Base-by-base conservation (phyloP, 2,797 vertebrate genomes). In the Ataeniobius toweri region DNA sequence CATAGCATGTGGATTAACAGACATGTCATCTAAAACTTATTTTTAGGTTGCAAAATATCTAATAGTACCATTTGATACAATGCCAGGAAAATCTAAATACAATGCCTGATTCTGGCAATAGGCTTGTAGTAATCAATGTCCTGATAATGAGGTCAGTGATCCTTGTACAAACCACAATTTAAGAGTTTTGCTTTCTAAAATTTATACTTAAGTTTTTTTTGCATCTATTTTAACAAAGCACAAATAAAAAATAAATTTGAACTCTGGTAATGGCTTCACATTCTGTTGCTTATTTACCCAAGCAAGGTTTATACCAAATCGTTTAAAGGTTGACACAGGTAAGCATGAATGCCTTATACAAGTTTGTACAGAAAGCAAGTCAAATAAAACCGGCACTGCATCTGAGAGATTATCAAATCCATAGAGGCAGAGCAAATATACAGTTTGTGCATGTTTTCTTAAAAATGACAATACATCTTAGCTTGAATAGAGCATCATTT, bases 381-480 rank as follows among this genome's bases (percentile, higher is more conserved):
- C 28, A 70, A 83, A 79, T 59, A 65, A 58, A 80, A 39, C 41
- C 6, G 1, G 24, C 31, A 68, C 41, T 51, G 44, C 12, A 22
- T 22, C 74, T 84, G 77, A 77, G 73, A 70, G 78, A 85, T 82
- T 50, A 77, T 61, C 55, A 3, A 12, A 39, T 74, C 50, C 31
- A 65, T 72, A 51, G 75, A 77, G 73, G 39, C 46, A 53, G 63
- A 72, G 77, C 53, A 74, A 2, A 72, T 58, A 14, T 82, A 74
- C 74, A 83, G 68, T 77, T 82, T 69, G 36, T 59, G 26, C 61
- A 84, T 73, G 74, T 55, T 53, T 75, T 67, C 80, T 73, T 78
- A 71, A 85, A 85, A 79, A 80, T 76, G 63, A 86, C 79, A 70
- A 75, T 73, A 63, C 3, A 46, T 81, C 84, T 74, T 81, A 81